Evolutionary conservation across 92 coral and sea anemone genomes (phyloP).

Genomic region (Parazoanthus swiftii): DNA sequence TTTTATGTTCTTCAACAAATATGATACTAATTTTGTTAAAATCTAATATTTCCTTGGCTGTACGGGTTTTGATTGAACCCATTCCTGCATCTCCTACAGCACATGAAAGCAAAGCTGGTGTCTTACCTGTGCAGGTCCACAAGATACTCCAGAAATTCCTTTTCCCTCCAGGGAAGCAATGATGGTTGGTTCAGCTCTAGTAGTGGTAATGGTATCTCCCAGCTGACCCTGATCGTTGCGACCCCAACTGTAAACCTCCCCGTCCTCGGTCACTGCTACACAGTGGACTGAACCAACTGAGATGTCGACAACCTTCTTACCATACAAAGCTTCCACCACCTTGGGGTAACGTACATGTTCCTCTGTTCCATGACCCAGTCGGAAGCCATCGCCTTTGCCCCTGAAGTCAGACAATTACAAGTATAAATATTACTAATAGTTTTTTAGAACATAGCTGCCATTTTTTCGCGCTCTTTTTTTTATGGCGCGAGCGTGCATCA

Average conservation of each 20-base stretch:
- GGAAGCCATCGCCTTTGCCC: conserved; percentile 98
- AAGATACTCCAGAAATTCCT: conserved; percentile 80
- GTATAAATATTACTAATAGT: not conserved
- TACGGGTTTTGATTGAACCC: too few species aligned
- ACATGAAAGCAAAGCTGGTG: not conserved
- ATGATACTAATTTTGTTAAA: too few species aligned
- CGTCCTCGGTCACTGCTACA: conserved; percentile 86
- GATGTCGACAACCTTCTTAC: conserved; percentile 82
- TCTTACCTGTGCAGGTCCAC: conserved; percentile 98
- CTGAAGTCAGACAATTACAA: conserved; percentile 33
- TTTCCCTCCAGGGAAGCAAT: conserved; percentile 66
- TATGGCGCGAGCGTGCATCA: too few species aligned
- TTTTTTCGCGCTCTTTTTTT: too few species aligned
- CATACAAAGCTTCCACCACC: conserved; percentile 77
- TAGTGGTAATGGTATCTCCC: conserved; percentile 75
- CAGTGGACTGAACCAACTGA: conserved; percentile 96
- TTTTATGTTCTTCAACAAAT: too few species aligned
- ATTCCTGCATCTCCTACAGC: not conserved
- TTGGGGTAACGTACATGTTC: conserved; percentile 92
- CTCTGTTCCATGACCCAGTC: conserved; percentile 90
- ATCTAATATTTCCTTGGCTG: too few species aligned
- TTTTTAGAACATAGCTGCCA: too few species aligned
- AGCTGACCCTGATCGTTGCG: conserved; percentile 97
- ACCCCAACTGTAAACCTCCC: conserved; percentile 97
- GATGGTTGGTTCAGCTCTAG: conserved; percentile 74